Evolutionary conservation across 2,113 vertebrate genomes (phyloP).

Genomic region (Capreolus pygargus): DNA sequence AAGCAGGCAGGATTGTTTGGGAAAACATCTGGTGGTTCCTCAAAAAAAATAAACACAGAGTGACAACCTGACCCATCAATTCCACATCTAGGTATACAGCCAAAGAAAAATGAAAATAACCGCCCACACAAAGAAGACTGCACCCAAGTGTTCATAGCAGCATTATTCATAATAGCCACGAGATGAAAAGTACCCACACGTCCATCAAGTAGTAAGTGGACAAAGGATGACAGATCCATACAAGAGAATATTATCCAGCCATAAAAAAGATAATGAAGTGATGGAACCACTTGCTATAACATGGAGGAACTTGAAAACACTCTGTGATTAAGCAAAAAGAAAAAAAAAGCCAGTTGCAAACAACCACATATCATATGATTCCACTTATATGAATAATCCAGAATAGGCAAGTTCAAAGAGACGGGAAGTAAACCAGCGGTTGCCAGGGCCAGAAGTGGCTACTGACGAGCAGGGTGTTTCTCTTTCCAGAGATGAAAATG

Average conservation of each 20-base stretch:
- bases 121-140: neutral
- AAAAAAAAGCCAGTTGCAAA: neutral
- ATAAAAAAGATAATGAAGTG: neutral
- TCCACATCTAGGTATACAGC: neutral
- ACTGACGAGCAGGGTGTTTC: neutral
- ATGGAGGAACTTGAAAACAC: neutral
- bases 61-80: neutral
- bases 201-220: neutral
- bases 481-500: neutral
- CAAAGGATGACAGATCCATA: neutral
- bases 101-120: neutral
- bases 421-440: neutral
- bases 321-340: neutral
- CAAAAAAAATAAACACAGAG: neutral
- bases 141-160: neutral
- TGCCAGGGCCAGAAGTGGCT: neutral
- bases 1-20: neutral
- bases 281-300: neutral
- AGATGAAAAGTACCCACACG: neutral
- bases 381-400: neutral
- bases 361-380: neutral
- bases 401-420: neutral
- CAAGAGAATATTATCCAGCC: neutral
- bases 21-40: neutral
- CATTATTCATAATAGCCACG: neutral